Percentiles rank a stretch among this genome's conserved stretches.
Conservation (phyloP, 64 coral and sea anemone species). For the Trachythela sp. region DNA sequence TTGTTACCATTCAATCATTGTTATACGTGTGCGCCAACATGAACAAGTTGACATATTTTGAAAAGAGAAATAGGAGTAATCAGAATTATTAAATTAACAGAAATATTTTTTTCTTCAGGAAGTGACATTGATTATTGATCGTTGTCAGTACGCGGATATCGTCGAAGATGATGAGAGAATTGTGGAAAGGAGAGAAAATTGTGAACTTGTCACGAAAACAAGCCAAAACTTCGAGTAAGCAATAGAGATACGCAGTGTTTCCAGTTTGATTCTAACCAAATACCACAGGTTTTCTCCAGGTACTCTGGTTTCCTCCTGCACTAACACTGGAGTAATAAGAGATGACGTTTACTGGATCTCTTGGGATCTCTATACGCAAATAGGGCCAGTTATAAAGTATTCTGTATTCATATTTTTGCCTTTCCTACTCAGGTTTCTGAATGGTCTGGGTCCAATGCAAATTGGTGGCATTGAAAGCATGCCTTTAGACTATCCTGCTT, state of each 20-base stretch:
- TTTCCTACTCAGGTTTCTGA: constrained; percentile 50
- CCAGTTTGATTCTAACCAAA: too few species aligned
- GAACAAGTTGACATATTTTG: background rate
- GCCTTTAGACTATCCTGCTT: constrained; percentile 25
- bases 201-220: background rate
- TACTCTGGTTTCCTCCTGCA: too few species aligned
- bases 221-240: background rate
- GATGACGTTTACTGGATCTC: too few species aligned
- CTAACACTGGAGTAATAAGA: too few species aligned
- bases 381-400: too few species aligned
- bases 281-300: too few species aligned
- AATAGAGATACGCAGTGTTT: too few species aligned
- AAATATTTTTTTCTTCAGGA: constrained; percentile 35
- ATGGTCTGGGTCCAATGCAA: constrained; percentile 93
- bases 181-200: background rate
- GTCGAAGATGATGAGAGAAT: constrained; percentile 39
- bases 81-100: too few species aligned
- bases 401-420: background rate
- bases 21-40: background rate
- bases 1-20: background rate
- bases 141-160: constrained; percentile 40
- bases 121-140: constrained; percentile 55
- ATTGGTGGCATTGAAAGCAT: constrained; percentile 76
- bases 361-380: too few species aligned
- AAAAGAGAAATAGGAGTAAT: too few species aligned